Base-by-base conservation (phyloP, 2,113 vertebrate species). In the Myotis lucifugus region DNA sequence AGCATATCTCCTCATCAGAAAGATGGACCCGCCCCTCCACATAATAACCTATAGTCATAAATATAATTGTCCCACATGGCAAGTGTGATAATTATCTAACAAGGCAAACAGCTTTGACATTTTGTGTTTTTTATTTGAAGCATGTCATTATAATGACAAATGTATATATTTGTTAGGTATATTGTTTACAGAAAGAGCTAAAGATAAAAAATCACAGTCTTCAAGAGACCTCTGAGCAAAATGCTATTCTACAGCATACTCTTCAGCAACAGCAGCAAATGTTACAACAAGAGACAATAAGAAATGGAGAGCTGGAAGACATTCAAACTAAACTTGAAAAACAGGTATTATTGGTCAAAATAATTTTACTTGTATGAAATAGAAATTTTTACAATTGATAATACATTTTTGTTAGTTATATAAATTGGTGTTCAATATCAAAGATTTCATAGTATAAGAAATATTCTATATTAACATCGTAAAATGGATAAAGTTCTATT, bases 261-360 rank as follows among this genome's bases (percentile, higher is more conserved):
- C 98, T 99, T 42, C 99, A 99, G 98, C 98, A 99, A 90, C 99
- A 99, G 52, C 99, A 99, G 96, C 98, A 98, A 94, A 99, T 99
- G 99, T 98, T 99, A 95, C 99, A 99, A n/a, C 98, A 99, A 94
- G 99, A 99, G 98, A 98, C 98, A 5, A 52, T 98, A 83, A 98
- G 98, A 72, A 99, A 99, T 77, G 98, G 97, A 37, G 99, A 99
- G 78, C 98, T 99, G 85, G 99, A 99, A 98, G 99, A 99, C 67
- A 98, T 96, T 97, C 99, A 99, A 97, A 97, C 97, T 88, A 98
- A 98, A 88, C 98, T 99, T 93, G 99, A 99, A 97, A 98, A 98
- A 94, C 99, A 99, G 99, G 99, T 99, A 25, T 92, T 83, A 76
- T 50, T 34, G 5, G 83, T 34, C 90, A 69, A 96, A 34, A 90